Conservation (phyloP, 1,140 invertebrate species). For the Antheraea pernyi region DNA sequence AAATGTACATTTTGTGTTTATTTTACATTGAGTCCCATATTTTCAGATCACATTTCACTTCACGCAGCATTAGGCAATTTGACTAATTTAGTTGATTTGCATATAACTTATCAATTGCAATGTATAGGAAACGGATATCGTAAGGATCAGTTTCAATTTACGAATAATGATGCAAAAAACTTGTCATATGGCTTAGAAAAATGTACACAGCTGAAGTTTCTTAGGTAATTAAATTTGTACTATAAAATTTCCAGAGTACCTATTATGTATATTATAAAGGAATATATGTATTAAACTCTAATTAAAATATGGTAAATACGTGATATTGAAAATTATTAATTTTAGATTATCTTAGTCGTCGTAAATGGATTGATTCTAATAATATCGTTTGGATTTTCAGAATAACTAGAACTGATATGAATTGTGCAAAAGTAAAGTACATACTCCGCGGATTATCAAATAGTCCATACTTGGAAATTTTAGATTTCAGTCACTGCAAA, state of each 20-base stretch:
- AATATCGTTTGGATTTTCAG: conserved; percentile 40
- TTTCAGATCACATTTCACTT: conserved; percentile 75
- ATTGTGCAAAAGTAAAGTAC: conserved; percentile 71
- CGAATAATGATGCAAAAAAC: conserved; percentile 72
- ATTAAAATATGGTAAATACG: too few species aligned
- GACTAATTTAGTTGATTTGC: conserved; percentile 69
- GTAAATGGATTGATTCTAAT: background rate
- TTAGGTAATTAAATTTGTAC: conserved; percentile 49
- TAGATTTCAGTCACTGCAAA: conserved; percentile 78
- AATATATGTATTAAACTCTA: too few species aligned
- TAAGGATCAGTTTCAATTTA: conserved; percentile 72
- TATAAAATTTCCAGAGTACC: too few species aligned
- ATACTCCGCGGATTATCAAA: conserved; percentile 69
- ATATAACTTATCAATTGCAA: conserved; percentile 64
- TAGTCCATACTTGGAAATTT: conserved; percentile 54
- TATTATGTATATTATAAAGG: too few species aligned
- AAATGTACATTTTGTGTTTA: background rate
- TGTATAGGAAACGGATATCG: conserved; percentile 63
- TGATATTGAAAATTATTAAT: too few species aligned
- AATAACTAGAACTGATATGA: conserved; percentile 74
- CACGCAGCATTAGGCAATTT: conserved; percentile 71
- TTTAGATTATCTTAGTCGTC: too few species aligned
- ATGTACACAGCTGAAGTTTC: conserved; percentile 50
- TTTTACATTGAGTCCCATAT: background rate
- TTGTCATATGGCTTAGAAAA: conserved; percentile 71